Evolutionary conservation across 1,140 invertebrate genomes (phyloP).

Genomic region (Neodiprion lecontei): DNA sequence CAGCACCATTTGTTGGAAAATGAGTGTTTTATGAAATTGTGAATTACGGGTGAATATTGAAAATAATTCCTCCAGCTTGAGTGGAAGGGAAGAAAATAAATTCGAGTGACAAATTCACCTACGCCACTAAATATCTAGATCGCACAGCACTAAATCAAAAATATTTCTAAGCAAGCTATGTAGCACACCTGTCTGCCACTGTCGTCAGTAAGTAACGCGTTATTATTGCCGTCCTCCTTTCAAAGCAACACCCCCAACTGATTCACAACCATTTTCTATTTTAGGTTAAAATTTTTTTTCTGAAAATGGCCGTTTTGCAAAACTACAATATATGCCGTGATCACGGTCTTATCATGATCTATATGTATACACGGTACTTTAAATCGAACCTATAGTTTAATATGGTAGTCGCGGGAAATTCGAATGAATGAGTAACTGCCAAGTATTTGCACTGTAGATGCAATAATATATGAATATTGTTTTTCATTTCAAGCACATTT

Average conservation of each 20-base stretch:
- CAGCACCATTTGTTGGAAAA: too few species aligned
- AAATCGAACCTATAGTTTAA: neutral
- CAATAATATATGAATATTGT: too few species aligned
- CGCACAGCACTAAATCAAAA: neutral
- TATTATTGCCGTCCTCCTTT: conserved; percentile 32
- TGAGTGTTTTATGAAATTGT: neutral
- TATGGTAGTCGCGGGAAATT: too few species aligned
- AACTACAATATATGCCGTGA: neutral
- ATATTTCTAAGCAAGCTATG: neutral
- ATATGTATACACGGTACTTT: neutral
- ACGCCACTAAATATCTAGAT: neutral
- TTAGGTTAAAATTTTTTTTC: conserved; percentile 42
- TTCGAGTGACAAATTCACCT: neutral
- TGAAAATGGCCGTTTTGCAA: conserved; percentile 35
- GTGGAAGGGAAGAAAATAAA: neutral
- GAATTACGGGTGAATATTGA: neutral
- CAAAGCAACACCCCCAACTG: conserved; percentile 38
- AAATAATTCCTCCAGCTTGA: neutral
- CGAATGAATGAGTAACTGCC: too few species aligned
- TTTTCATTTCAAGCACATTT: too few species aligned
- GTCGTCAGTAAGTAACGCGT: conserved; percentile 20
- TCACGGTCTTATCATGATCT: too few species aligned
- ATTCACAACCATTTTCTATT: conserved; percentile 45
- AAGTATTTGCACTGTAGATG: too few species aligned
- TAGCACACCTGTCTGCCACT: conserved; percentile 20